Percentiles rank a stretch among this genome's conserved stretches.
Evolutionary conservation across 2,113 vertebrate genomes (phyloP).

Genomic region (Ceyx melanurus): DNA sequence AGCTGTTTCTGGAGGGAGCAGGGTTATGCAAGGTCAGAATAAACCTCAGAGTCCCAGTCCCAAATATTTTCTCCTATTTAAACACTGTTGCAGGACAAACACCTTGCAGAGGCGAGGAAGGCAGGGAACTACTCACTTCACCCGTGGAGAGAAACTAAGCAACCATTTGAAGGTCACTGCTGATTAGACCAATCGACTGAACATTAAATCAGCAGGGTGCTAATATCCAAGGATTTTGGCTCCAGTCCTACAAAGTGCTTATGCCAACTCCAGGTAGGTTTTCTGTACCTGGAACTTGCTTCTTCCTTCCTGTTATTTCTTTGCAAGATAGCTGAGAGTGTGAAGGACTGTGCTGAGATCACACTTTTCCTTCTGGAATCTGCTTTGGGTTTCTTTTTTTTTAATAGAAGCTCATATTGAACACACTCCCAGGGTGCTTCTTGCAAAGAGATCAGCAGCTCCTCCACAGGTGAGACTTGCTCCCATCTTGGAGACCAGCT

Average conservation of each 20-base stretch:
- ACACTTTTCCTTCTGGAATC: background rate
- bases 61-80: background rate
- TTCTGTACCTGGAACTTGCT: background rate
- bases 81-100: background rate
- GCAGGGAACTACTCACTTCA: background rate
- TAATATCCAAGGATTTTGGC: slow-evolving; percentile 21
- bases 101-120: background rate
- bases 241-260: background rate
- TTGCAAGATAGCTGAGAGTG: background rate
- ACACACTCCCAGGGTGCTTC: background rate
- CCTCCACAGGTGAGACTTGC: background rate
- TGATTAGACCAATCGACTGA: slow-evolving; percentile 12
- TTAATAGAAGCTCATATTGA: background rate
- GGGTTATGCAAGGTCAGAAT: background rate
- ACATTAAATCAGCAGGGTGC: slow-evolving; percentile 23
- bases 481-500: background rate
- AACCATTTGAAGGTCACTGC: background rate
- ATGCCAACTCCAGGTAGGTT: background rate
- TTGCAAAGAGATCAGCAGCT: background rate
- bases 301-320: background rate
- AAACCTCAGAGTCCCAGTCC: background rate
- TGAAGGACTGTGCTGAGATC: background rate
- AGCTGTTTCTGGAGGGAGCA: background rate
- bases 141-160: background rate
- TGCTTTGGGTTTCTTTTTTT: background rate